A percentile compares a stretch with the other conserved stretches of the same genome.
Evolutionary conservation across 2,888 invertebrate genomes (phyloP).

Genomic region (Melolontha melolontha): DNA sequence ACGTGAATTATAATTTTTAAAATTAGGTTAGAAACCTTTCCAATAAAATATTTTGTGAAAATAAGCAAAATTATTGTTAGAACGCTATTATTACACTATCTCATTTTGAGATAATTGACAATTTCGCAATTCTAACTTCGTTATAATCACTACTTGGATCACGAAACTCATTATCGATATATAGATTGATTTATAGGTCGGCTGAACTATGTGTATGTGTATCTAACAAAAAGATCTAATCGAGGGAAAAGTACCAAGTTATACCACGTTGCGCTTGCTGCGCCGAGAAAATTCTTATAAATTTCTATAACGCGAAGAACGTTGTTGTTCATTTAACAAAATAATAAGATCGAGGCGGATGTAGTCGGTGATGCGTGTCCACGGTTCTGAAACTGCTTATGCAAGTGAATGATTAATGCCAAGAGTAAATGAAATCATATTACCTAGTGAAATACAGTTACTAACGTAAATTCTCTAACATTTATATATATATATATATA

Average conservation of each 20-base stretch:
- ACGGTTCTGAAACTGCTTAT: conserved; percentile 48
- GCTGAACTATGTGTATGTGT: not conserved
- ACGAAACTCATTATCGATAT: conserved; percentile 29
- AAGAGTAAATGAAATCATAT: conserved; percentile 50
- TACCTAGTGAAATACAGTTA: conserved; percentile 29
- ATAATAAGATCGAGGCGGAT: conserved; percentile 53
- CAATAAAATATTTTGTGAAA: conserved; percentile 1
- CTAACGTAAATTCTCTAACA: not conserved
- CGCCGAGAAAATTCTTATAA: conserved; percentile 14
- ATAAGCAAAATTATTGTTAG: conserved; percentile 12
- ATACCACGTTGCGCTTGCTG: not conserved
- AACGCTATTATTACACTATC: conserved; percentile 19
- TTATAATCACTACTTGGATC: conserved; percentile 27
- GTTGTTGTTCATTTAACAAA: not conserved
- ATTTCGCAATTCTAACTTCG: conserved; percentile 23
- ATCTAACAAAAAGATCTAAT: conserved; percentile 31
- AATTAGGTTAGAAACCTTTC: too few relatives aligned
- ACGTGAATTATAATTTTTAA: too few relatives aligned
- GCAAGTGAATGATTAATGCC: conserved; percentile 57
- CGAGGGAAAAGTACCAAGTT: conserved; percentile 23
- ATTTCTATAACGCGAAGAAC: conserved; percentile 12
- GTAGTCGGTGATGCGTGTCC: conserved; percentile 60
- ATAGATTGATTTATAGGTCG: conserved; percentile 19
- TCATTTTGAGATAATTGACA: conserved; percentile 22
- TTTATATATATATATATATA: not conserved